Evolutionary conservation across 2,888 invertebrate species (phyloP), one percentile per base, ranked within the genome.

Genomic region (Pachydiplax longipennis): DNA sequence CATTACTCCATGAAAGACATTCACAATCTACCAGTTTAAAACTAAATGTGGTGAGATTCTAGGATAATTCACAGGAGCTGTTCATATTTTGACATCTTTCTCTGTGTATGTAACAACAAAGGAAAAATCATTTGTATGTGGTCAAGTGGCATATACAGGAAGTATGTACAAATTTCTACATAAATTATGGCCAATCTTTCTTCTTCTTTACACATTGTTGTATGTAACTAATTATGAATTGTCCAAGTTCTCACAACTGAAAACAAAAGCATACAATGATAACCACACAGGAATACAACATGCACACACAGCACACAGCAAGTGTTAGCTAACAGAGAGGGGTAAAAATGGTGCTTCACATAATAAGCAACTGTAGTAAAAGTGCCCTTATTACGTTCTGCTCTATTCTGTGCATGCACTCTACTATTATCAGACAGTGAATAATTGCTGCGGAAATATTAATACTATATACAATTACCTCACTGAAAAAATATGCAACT

Each of bases 321-420:
- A 61, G 37, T 58, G 22, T 87, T 87, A 58, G 13, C 87, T 37
- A 87, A 87, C 87, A 87, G 25, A 87, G 61, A 25, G 31, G 25
- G 25, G 22, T 73, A 31, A 25, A 73, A 73, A 31, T 73, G 31
- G 87, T 61, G 87, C 87, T 87, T 61, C 87, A 87, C 31, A 87
- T 37, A 87, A 61, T 87, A 87, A 87, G 87, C 87, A 61, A 61
- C 61, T 61, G 58, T 48, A 53, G 15, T 61, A 58, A 40, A 87
- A n/a, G 58, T 58, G 58, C 58, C 82, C 37, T 61, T 61, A n/a
- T 37, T 37, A 87, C 87, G 25, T 65, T 61, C 61, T 87, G 87
- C 87, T 87, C 87, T 87, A 61, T 87, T 61, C 35, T 87, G 87
- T 87, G 87, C 87, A 87, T 87, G 87, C 87, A 61, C 87, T 87